Base-by-base conservation (phyloP, 1,140 invertebrate species). In the Drosophila bocki region DNA sequence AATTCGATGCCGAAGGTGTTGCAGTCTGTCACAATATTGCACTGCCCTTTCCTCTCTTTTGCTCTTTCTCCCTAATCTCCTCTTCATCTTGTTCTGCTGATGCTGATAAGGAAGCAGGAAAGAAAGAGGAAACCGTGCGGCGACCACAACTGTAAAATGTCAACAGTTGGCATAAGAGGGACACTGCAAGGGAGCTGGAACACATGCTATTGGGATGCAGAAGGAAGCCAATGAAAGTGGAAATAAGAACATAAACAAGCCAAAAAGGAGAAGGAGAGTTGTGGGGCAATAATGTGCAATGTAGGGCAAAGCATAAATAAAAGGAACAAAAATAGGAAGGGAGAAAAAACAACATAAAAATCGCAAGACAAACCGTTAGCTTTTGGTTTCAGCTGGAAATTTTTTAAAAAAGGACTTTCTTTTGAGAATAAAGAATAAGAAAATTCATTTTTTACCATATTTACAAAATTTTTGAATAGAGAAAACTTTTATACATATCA, bases 11-110 rank as follows among this genome's bases (percentile, higher is more conserved):
- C 48, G 60, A 74, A 70, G 63, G 54, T 75, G 74, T 79, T 83
- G 77, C 62, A 82, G 72, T 81, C 68, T 87, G 84, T 88, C 84
- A 88, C 85, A 88, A 88, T 75, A 88, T 53, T 72, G 72, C 62
- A 51, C 63, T 77, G 53, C 59, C 76, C 72, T 47, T 50, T 41
- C 37, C 42, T 42, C 15, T 19, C 22, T 12, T 29, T 17, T 6
- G 11, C 11, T 32, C 54, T n/a, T 11, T 39, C 33, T 51, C 9
- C 39, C 9, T 41, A 42, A 22, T 33, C 44, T 62, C 57, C 50
- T 54, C 1, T 63, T 41, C 48, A 50, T 61, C 45, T 72, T 59
- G 41, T 12, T 26, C 13, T 48, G 58, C 57, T 50, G 59, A 75
- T 65, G 58, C 69, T 67, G 77, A 83, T 72, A 80, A 82, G 48